Evolutionary conservation across 1,140 invertebrate species (phyloP), one percentile per base, ranked within the genome.

Genomic region (Drosophila pandora): DNA sequence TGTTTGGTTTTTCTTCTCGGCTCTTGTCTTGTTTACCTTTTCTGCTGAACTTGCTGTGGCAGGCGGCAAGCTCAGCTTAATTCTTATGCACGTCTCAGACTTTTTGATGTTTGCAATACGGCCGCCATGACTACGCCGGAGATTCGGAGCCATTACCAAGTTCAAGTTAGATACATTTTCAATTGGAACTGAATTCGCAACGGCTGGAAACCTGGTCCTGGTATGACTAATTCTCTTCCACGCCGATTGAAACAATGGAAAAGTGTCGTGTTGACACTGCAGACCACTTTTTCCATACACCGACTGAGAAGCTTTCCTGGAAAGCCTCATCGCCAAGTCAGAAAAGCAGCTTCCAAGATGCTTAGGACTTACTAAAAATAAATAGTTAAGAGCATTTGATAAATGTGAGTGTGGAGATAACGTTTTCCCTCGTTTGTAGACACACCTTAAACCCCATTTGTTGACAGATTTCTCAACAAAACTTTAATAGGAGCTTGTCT

Each of bases 51-150:
- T 75, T 79, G 58, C 13, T 37, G 23, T 48, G 52, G 41, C 41
- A 34, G 48, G 49, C 76, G 57, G 62, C 82, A 70, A 85, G 68
- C 64, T 74, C 63, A 58, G 73, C 63, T 69, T 70, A 84, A 74
- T 80, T 85, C 76, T 76, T 76, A 79, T 81, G 76, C 79, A 80
- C 68, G 67, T 76, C 63, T 65, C 52, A 47, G 61, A 72, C 53
- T 57, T 79, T 63, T 70, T 61, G 52, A 64, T 78, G 43, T 43
- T 55, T 58, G 43, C 58, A 58, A 41, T 67, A 55, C 50, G 41
- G 57, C 34, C 41, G 50, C 72, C 68, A 55, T 77, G 57, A 32
- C 47, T 45, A 47, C 43, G 72, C 41, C 57, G 43, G 58, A 69
- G 63, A 62, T 61, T 70, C 52, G 54, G 52, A 47, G 63, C 57